Base-by-base conservation (phyloP, 53 echinoderm and acorn worm genomes). In the Crossaster papposus region DNA sequence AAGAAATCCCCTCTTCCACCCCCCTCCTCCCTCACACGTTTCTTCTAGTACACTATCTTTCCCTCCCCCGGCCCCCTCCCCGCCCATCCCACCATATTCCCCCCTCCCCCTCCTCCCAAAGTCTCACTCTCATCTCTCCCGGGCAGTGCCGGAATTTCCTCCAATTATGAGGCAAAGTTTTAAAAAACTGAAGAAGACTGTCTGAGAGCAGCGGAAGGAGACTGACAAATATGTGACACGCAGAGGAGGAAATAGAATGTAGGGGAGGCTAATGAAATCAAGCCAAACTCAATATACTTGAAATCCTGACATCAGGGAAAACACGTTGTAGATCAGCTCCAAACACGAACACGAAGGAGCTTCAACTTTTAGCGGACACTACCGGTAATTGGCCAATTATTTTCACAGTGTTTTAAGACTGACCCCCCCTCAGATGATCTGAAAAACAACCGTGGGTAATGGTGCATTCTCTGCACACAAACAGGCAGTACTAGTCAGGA, bases 201-300 rank as follows among this genome's bases (percentile, higher is more conserved):
- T 87, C 87, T 87, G 87, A 87, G 34, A 87, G 63, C 37, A 54
- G 35, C 77, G 87, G 87, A 87, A 87, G 87, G 87, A 87, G 87
- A 87, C 87, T 87, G 87, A 87, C 87, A 87, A 87, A 87, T 87
- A 87, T 75, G 87, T 87, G 76, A 87, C 87, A 87, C 76, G 87
- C 75, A 63, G 32, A 58, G 76, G 58, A 77, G 87, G 87, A 87
- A 77, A 87, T 77, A 62, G 75, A 75, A 87, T 87, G 87, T 87
- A 87, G 62, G 52, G 77, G n/a, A n/a, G 76, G 72, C 34, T 87
- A 87, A 87, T 87, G 87, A 87, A 76, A 87, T 87, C 87, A 87
- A 87, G 87, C 87, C 76, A 87, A 87, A 87, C 87, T 87, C 77
- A 87, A 87, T 87, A 87, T 75, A 87, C n/a, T 87, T 62, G 58